Base-by-base conservation (phyloP, 2,888 invertebrate genomes). In the Monoplex corrugatus region DNA sequence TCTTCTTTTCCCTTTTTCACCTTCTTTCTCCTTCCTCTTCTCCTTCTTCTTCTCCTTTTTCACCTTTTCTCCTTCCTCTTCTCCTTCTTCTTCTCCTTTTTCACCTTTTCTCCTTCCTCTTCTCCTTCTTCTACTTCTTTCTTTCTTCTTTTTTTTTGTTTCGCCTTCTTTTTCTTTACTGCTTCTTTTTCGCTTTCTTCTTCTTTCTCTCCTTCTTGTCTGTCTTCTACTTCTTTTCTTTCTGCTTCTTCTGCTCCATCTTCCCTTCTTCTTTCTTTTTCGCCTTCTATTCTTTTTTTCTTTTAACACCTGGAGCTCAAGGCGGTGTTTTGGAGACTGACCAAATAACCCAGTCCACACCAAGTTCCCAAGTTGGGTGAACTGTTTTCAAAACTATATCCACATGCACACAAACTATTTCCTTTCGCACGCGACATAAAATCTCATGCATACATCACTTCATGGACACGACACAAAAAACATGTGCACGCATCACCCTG, bases 191-290 rank as follows among this genome's bases (percentile, higher is more conserved):
- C 32, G 8, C 35, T 32, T n/a, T 13, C 28, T 45, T n/a, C n/a
- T 45, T 44, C 8, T n/a, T 32, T 83, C 83, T 44, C 8, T n/a
- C n/a, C 19, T n/a, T 83, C 23, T 2, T 83, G n/a, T 45, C 28
- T 13, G 6, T 44, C 50, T 45, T 44, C 28, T 28, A 35, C 50
- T 45, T 28, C 28, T n/a, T 83, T 32, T 45, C 32, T 13, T 45
- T 83, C 10, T 32, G 19, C 32, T n/a, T 83, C 10, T n/a, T 23
- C 32, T n/a, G 43, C 38, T 45, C 38, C 44, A 8, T 19, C 44
- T 83, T 6, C 83, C n/a, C 43, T 83, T 32, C 13, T 44, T 44
- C 43, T 83, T 82, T 83, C 32, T 45, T 13, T 83, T 23, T 83
- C 50, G 28, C 50, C 28, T 45, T 32, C 43, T 10, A 13, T 2